Base-by-base conservation (phyloP, 2,888 invertebrate genomes). In the Stenolophus ochropezus region DNA sequence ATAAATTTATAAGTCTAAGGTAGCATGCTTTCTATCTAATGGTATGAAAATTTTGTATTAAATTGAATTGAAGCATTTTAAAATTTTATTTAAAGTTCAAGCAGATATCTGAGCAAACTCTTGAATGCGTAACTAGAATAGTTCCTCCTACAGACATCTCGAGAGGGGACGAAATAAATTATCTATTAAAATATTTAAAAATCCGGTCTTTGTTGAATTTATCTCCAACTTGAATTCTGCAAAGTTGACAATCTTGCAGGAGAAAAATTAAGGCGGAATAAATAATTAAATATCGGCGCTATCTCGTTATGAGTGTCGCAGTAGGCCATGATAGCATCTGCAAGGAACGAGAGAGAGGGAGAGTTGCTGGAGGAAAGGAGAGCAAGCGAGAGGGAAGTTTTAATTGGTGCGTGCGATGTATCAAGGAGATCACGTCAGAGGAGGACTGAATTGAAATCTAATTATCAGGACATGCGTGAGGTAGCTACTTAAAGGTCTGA, bases 251-350 rank as follows among this genome's bases (percentile, higher is more conserved):
- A 23, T 61, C 25, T 25, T 11, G 14, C 23, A 14, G 23, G 25
- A 25, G 61, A 61, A 61, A 61, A 61, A 61, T 61, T 61, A 61
- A 61, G 11, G n/a, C 23, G 23, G 61, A 61, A 61, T 61, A 61
- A 61, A 61, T 61, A 61, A 61, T 61, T 61, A 61, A 61, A 61
- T 61, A 61, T 61, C 25, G 61, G 1, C n/a, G 61, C 61, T 61
- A 61, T 61, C 61, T 61, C 23, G 11, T 58, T 58, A 58, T 23
- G 58, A 58, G 58, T 23, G 14, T 23, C 58, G 21, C 23, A 56
- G 21, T 0, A 18, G 16, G 51, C 3, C 16, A 53, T 18, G 51
- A 53, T 4, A 18, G 16, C 1, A 53, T 5, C 18, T 18, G 51
- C 23, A 20, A 23, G 20, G 56, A 56, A 4, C 18, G 21, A 56